phyloP scores from a whole-genome alignment of 64 coral and sea anemone species.

The Porites australiensis region DNA sequence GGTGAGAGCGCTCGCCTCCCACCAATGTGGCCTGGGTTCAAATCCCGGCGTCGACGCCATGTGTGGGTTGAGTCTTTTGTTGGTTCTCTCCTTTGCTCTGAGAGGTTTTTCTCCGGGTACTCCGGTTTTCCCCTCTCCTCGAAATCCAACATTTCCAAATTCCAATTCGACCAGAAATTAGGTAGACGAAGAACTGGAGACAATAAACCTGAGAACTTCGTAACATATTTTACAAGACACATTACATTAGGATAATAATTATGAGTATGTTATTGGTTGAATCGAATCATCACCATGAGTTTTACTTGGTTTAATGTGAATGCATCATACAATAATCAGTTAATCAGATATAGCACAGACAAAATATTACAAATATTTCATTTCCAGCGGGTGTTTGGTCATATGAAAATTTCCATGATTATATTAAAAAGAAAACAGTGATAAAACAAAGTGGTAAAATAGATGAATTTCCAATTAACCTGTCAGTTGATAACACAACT shows the following conservation, averaged over 20 bases:
- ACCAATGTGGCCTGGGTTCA: no score
- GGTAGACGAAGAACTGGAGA: no score
- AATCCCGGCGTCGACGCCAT: no score
- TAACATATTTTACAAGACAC: neutral
- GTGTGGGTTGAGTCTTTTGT: no score
- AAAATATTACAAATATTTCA: neutral
- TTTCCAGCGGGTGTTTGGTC: neutral
- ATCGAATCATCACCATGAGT: neutral
- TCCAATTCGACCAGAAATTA: no score
- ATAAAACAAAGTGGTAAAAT: no score
- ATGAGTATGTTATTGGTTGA: neutral
- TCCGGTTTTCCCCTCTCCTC: no score
- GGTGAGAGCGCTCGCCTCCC: no score
- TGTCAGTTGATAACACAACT: neutral
- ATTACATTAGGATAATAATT: neutral
- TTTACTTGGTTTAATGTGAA: neutral
- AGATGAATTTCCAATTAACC: neutral
- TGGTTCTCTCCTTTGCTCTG: no score
- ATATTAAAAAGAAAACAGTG: neutral
- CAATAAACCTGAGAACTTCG: neutral
- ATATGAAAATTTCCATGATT: neutral
- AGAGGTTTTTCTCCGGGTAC: no score
- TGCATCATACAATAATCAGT: neutral
- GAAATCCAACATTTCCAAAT: no score
- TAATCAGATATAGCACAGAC: neutral